Evolutionary conservation across 2,888 invertebrate genomes (phyloP).

Genomic region (Strigamia maritima): DNA sequence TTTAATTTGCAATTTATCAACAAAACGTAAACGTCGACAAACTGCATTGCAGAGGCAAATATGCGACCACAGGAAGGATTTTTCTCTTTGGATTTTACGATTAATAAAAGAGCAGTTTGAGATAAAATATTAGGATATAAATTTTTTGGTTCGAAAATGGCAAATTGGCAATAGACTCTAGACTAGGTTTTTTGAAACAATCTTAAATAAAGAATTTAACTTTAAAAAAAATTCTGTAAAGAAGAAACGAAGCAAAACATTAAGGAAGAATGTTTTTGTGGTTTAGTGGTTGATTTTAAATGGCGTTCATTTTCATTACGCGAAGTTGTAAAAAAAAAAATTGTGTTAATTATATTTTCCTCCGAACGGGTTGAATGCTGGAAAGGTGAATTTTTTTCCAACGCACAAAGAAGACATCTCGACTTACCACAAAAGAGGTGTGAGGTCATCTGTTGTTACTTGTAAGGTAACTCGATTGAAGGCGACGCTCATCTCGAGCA

Average conservation of each 20-base stretch:
- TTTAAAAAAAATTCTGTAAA: not conserved
- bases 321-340: not conserved
- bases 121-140: slow-evolving; percentile 26
- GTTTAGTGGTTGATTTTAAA: slow-evolving; percentile 6
- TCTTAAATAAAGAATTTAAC: slow-evolving; percentile 3
- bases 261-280: not conserved
- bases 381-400: not conserved
- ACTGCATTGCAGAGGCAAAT: slow-evolving; percentile 32
- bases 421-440: not conserved
- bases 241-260: not conserved
- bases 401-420: not conserved
- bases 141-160: slow-evolving; percentile 20
- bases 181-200: not conserved
- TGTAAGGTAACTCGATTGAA: not conserved
- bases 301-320: slow-evolving; percentile 2
- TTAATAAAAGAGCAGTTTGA: slow-evolving; percentile 31
- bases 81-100: slow-evolving; percentile 13
- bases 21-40: slow-evolving; percentile 21
- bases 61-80: slow-evolving; percentile 7
- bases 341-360: not conserved
- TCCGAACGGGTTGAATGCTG: not conserved
- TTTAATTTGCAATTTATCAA: slow-evolving; percentile 22
- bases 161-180: slow-evolving; percentile 22
- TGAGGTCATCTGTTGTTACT: slow-evolving; percentile 5
- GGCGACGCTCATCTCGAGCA: not conserved